A percentile compares a stretch with the other conserved stretches of the same genome.
These are phyloP conservation scores for Crotalus helleri DNA, from an alignment of 2,113 vertebrate species.

Conservation along the genomic window DNA sequence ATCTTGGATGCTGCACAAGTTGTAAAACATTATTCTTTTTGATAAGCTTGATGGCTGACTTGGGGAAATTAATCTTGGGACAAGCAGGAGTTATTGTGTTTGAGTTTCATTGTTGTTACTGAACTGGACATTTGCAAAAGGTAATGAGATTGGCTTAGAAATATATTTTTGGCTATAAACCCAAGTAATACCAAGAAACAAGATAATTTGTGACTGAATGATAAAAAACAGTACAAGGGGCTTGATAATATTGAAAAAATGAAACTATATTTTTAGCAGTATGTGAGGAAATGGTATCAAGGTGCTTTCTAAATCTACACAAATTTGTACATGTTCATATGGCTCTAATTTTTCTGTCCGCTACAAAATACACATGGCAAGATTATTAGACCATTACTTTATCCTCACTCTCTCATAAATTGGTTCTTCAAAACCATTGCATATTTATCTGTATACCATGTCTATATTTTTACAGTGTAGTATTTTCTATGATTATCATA, in stretches of 20 bases:
- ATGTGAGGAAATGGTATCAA: not conserved
- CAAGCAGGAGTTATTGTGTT: constrained; percentile 55
- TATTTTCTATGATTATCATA: not conserved
- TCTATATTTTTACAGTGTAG: not conserved
- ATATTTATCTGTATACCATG: not conserved
- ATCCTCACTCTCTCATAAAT: not conserved
- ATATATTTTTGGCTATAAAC: constrained; percentile 28
- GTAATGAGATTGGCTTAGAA: constrained; percentile 57
- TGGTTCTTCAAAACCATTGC: not conserved
- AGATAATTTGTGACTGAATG: not conserved
- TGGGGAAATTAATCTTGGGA: constrained; percentile 45
- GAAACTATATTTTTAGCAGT: not conserved
- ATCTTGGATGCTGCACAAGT: constrained; percentile 41
- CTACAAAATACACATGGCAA: not conserved
- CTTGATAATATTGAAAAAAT: not conserved
- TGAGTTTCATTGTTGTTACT: constrained; percentile 57
- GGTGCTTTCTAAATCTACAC: not conserved
- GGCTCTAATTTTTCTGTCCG: not conserved
- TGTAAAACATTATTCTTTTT: constrained; percentile 44
- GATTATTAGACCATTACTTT: not conserved
- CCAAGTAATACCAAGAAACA: constrained; percentile 3
- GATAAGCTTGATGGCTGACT: constrained; percentile 44
- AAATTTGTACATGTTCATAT: not conserved
- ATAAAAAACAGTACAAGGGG: not conserved
- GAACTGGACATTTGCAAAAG: constrained; percentile 65